Base-by-base conservation (phyloP, 2,888 invertebrate species). In the Synergus itoensis region DNA sequence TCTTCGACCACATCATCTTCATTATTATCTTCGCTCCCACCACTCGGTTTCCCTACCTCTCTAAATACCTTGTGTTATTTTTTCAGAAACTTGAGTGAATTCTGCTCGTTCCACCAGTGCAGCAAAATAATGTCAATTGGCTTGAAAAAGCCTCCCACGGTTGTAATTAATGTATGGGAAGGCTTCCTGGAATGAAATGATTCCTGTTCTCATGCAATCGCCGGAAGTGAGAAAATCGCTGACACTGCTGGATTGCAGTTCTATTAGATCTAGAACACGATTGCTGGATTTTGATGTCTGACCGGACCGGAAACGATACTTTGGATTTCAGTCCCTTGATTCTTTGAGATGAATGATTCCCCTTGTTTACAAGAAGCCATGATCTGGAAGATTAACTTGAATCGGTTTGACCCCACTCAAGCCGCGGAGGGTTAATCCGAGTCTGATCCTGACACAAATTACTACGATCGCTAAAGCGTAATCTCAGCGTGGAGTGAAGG, bases 1-100 rank as follows among this genome's bases (percentile, higher is more conserved):
- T 84, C 84, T 83, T 81, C 79, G 77, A 79, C 84, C 86, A 79
- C 85, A 85, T 87, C 86, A 84, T 88, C 87, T 85, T 88, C 85
- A 85, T 89, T 86, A 87, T 84, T 85, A 81, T 84, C 84, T 77
- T 87, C 85, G 81, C 84, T 81, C 82, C 80, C 82, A 67, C 16
- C 60, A 60, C 36, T 76, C 48, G 75, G 57, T n/a, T 65, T 65
- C 73, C 73, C 79, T 79, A 76, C 78, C 79, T 67, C 67, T 43
- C 67, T 45, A 67, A 67, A 45, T 43, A 67, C 67, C 67, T 67
- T 8, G 18, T 21, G 21, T 21, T 21, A 67, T 43, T 43, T 45
- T 64, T 67, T 43, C 67, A 67, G 18, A 21, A 67, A 43, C 43
- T 11, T 67, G 21, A 21, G 67, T 14, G 28, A 67, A 67, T 43